Percentiles rank a stretch among this genome's conserved stretches.
Evolutionary conservation across 2,797 vertebrate species (phyloP).

Genomic region (Masticophis lateralis): DNA sequence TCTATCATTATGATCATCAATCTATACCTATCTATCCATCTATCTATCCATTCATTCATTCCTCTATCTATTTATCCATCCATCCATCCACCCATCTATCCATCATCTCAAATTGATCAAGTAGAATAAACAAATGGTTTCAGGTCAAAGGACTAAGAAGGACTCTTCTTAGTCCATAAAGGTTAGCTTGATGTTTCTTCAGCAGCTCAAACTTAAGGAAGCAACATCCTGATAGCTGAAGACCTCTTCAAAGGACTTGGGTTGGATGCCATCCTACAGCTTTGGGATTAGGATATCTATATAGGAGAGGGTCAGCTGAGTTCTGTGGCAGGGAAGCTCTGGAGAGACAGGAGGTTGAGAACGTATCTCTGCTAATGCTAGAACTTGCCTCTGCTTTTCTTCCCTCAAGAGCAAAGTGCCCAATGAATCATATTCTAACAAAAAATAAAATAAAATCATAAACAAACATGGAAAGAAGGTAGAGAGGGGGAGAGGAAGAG

Average conservation of each 20-base stretch:
- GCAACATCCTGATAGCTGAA: not conserved
- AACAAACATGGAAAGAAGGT: constrained; percentile 29
- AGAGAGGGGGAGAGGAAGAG: constrained; percentile 7
- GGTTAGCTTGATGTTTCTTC: not conserved
- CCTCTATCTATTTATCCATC: too few species aligned
- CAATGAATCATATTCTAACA: constrained; percentile 39
- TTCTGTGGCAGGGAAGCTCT: not conserved
- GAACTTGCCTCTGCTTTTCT: not conserved
- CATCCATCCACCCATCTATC: too few species aligned
- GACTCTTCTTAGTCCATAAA: not conserved
- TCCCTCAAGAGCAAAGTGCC: constrained; percentile 39
- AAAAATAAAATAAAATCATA: not conserved
- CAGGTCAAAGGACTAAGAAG: not conserved
- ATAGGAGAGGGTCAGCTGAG: not conserved
- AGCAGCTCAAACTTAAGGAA: not conserved
- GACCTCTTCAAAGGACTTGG: not conserved
- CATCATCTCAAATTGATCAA: not conserved
- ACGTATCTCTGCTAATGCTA: constrained; percentile 31
- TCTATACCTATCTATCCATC: not conserved
- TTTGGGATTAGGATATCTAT: too few species aligned
- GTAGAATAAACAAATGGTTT: not conserved
- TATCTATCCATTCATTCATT: too few species aligned
- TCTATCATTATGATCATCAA: not conserved
- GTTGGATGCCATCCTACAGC: too few species aligned
- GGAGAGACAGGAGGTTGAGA: not conserved